phyloP scores from a whole-genome alignment of 2,113 vertebrate species.

The Galeopterus variegatus region DNA sequence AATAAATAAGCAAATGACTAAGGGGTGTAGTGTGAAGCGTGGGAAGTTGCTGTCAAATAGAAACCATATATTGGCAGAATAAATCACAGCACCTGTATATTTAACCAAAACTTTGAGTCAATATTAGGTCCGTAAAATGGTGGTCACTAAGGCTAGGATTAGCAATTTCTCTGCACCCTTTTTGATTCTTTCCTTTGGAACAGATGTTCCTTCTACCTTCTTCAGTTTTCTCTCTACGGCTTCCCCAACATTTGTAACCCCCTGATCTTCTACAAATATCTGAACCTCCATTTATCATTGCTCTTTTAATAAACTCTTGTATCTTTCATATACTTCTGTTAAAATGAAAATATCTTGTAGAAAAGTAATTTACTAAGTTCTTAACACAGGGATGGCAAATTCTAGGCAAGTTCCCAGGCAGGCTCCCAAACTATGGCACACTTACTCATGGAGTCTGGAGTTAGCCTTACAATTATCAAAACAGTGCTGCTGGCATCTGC shows the following conservation, averaged over 20 bases:
- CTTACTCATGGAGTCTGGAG: not conserved
- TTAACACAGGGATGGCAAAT: not conserved
- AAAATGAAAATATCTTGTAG: not conserved
- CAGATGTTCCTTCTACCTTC: not conserved
- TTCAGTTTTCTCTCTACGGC: not conserved
- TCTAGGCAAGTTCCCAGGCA: not conserved
- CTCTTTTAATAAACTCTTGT: not conserved
- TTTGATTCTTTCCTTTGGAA: not conserved
- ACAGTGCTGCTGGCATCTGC: not conserved
- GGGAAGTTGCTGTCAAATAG: not conserved
- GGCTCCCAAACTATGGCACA: accelerated
- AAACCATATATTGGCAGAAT: not conserved
- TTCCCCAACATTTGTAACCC: not conserved
- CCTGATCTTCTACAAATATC: not conserved
- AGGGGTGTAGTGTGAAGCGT: not conserved
- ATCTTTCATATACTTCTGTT: constrained; percentile 11
- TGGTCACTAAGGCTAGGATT: not conserved
- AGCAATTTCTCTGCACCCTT: not conserved
- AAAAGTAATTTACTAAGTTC: not conserved
- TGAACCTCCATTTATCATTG: not conserved
- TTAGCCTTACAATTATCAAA: not conserved
- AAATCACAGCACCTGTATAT: not conserved
- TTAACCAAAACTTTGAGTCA: not conserved
- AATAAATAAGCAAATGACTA: not conserved
- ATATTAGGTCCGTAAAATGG: not conserved